Percentiles rank a stretch among this genome's conserved stretches.
phyloP scores from a whole-genome alignment of 2,888 invertebrate species.

The Pseudoips prasinana region DNA sequence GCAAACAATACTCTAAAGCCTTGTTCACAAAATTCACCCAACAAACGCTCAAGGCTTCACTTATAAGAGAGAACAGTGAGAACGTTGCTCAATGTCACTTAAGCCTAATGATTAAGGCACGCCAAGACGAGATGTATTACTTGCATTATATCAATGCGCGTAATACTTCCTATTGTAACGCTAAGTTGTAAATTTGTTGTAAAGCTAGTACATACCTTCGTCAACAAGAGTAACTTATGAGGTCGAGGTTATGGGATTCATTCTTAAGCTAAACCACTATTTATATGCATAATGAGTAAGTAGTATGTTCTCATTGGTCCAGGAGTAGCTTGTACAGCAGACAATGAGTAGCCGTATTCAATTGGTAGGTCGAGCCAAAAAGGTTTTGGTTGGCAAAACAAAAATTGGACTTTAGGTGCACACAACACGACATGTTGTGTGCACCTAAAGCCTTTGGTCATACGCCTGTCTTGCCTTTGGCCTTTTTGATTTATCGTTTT shows the following conservation, averaged over 20 bases:
- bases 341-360: no score
- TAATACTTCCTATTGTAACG: constrained; percentile 26
- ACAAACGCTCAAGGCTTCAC: constrained; percentile 50
- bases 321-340: no score
- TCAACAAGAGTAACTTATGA: constrained; percentile 17
- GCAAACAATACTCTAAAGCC: constrained; percentile 42
- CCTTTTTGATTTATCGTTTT: no score
- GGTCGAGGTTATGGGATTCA: constrained; percentile 25
- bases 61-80: constrained; percentile 47
- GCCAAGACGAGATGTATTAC: constrained; percentile 39
- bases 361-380: no score
- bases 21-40: constrained; percentile 43
- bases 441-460: no score
- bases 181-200: constrained; percentile 21
- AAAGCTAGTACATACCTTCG: constrained; percentile 2
- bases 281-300: no score
- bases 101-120: constrained; percentile 50
- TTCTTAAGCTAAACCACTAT: constrained; percentile 10
- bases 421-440: no score
- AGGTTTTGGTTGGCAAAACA: no score
- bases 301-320: no score
- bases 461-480: no score
- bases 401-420: no score
- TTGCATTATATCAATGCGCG: constrained; percentile 24
- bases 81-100: constrained; percentile 55